Conservation (phyloP, 2,113 vertebrate genomes). For the Steatornis caripensis region DNA sequence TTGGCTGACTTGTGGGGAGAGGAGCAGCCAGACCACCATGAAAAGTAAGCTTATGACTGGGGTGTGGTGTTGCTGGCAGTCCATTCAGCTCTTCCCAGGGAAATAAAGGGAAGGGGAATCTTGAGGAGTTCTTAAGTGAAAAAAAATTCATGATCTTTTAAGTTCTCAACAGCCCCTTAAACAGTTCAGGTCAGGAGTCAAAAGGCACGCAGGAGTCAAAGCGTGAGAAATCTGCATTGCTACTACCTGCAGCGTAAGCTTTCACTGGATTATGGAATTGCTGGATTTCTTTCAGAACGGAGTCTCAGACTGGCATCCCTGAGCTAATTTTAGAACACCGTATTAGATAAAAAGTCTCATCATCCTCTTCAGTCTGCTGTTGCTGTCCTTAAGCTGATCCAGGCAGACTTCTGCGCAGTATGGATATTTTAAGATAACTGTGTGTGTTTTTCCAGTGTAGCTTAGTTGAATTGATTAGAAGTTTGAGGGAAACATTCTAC, state of each 20-base stretch:
- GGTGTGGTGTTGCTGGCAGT: not conserved
- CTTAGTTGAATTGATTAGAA: constrained; percentile 11
- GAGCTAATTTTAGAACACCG: not conserved
- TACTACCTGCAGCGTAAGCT: not conserved
- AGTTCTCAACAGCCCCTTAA: not conserved
- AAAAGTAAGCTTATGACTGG: not conserved
- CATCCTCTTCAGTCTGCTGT: not conserved
- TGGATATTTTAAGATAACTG: not conserved
- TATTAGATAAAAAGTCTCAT: not conserved
- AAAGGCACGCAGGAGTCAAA: not conserved
- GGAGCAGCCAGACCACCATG: not conserved
- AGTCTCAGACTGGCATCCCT: constrained; percentile 22
- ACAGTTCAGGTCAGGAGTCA: not conserved
- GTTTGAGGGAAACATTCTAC: not conserved
- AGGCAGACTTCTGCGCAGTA: not conserved
- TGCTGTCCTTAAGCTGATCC: not conserved
- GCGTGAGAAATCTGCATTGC: not conserved
- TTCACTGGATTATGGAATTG: not conserved
- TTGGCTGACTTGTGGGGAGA: not conserved
- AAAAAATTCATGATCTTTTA: not conserved
- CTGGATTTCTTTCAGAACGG: not conserved
- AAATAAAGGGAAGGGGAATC: not conserved
- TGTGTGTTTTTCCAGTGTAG: not conserved
- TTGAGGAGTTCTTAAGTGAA: not conserved
- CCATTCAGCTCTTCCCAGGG: not conserved